These are phyloP conservation scores for Hiodon alosoides DNA, from an alignment of 2,113 vertebrate species.

Conservation along the genomic window DNA sequence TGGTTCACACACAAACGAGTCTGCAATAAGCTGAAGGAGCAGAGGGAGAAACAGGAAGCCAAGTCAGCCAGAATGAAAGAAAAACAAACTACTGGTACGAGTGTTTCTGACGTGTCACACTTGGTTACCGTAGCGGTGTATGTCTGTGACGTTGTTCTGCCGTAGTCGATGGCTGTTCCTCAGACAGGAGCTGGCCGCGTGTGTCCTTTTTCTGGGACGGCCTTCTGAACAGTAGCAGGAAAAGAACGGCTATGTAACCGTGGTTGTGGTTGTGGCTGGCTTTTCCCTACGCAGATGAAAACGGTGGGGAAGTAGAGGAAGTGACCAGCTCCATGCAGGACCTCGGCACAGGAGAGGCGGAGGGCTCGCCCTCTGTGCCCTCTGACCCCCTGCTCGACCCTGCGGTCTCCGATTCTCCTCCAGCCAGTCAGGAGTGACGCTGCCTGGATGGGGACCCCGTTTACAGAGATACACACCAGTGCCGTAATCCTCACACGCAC, in stretches of 20 bases:
- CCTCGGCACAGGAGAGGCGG: constrained; percentile 43
- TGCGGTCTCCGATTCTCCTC: constrained; percentile 17
- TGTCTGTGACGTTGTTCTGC: background rate
- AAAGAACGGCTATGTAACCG: no score
- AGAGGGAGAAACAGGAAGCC: constrained; percentile 75
- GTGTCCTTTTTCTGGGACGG: no score
- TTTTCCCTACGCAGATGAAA: constrained; percentile 24
- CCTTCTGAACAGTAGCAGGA: no score
- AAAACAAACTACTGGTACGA: constrained; percentile 63
- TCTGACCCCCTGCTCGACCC: constrained; percentile 32
- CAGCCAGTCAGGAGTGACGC: constrained; percentile 47
- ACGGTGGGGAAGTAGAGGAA: constrained; percentile 38
- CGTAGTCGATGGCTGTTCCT: no score
- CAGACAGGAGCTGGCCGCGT: no score
- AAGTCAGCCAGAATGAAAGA: constrained; percentile 70
- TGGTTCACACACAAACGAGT: constrained; percentile 97
- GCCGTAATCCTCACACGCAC: constrained; percentile 6
- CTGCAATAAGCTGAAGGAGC: constrained; percentile 80
- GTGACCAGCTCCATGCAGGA: constrained; percentile 46
- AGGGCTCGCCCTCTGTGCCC: constrained; percentile 25
- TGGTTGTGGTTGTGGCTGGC: background rate
- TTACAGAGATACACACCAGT: background rate
- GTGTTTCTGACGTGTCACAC: background rate
- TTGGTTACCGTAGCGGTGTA: background rate
- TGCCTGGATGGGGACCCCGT: background rate